Percentiles rank a stretch among this genome's conserved stretches.
phyloP scores from a whole-genome alignment of 1,140 invertebrate species.

The Nephotettix cincticeps region DNA sequence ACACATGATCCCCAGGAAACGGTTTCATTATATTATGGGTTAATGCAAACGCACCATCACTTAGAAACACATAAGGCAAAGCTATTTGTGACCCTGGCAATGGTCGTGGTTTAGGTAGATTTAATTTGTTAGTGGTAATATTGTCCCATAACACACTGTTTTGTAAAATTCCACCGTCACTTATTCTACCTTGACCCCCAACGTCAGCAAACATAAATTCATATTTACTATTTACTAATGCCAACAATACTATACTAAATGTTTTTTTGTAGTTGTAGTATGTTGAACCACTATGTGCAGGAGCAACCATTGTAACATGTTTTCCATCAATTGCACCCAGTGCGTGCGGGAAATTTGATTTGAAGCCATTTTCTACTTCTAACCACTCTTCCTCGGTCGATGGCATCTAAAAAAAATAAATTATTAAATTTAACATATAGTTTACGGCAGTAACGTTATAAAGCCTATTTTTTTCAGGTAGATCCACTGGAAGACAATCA shows the following conservation, averaged over 20 bases:
- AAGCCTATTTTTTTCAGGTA: no score
- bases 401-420: constrained; percentile 19
- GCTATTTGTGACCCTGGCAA: not conserved
- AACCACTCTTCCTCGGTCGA: constrained; percentile 18
- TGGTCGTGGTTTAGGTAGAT: constrained; percentile 25
- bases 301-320: constrained; percentile 42
- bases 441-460: no score
- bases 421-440: not conserved
- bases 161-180: constrained; percentile 46
- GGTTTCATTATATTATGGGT: constrained; percentile 37
- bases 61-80: constrained; percentile 43
- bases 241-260: constrained; percentile 37
- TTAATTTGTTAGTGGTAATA: constrained; percentile 34
- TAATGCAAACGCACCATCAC: constrained; percentile 48
- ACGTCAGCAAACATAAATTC: constrained; percentile 34
- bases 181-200: constrained; percentile 38
- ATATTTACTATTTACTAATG: constrained; percentile 34
- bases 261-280: constrained; percentile 52
- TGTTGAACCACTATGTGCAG: constrained; percentile 38
- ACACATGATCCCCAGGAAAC: constrained; percentile 43
- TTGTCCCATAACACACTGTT: constrained; percentile 37
- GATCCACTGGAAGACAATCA: no score
- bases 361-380: constrained; percentile 15
- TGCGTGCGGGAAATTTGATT: constrained; percentile 34
- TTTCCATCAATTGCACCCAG: constrained; percentile 47